These are phyloP conservation scores for Python bivittatus DNA, from an alignment of 2,113 vertebrate species.

Conservation along the genomic window DNA sequence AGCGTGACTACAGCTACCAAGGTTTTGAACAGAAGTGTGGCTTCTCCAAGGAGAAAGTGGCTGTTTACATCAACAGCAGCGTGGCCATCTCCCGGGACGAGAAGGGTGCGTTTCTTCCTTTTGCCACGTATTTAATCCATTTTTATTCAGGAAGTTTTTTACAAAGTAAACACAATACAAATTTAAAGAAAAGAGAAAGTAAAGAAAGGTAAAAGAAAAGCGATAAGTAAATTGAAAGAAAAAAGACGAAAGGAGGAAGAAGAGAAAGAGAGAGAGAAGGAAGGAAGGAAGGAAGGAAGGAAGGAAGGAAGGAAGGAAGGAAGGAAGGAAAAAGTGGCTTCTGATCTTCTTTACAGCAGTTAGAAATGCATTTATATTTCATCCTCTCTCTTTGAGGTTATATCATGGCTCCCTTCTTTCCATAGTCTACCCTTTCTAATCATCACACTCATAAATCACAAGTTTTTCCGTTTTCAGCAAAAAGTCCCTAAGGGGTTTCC, in stretches of 20 bases:
- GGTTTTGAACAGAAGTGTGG: slow-evolving; percentile 79
- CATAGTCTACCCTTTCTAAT: too few relatives aligned
- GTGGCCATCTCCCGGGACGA: slow-evolving; percentile 83
- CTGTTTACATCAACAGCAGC: slow-evolving; percentile 88
- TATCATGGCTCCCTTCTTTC: too few relatives aligned
- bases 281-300: too few relatives aligned
- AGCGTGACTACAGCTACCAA: slow-evolving; percentile 84
- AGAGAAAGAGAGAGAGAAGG: accelerated
- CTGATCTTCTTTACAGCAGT: too few relatives aligned
- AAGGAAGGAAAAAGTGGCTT: too few relatives aligned
- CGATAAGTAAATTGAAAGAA: background rate
- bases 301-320: background rate
- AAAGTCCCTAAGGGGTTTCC: too few relatives aligned
- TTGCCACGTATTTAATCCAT: background rate
- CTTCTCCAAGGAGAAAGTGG: slow-evolving; percentile 80
- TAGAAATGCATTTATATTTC: too few relatives aligned
- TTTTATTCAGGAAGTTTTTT: too few relatives aligned
- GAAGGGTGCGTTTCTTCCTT: slow-evolving; percentile 67
- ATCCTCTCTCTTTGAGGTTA: too few relatives aligned
- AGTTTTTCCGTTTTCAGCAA: too few relatives aligned
- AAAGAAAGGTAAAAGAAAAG: background rate
- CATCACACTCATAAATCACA: too few relatives aligned
- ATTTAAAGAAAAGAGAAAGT: background rate
- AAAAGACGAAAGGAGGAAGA: background rate
- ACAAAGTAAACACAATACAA: background rate